phyloP scores from a whole-genome alignment of 1,140 invertebrate species.

The Bombus balteatus region DNA sequence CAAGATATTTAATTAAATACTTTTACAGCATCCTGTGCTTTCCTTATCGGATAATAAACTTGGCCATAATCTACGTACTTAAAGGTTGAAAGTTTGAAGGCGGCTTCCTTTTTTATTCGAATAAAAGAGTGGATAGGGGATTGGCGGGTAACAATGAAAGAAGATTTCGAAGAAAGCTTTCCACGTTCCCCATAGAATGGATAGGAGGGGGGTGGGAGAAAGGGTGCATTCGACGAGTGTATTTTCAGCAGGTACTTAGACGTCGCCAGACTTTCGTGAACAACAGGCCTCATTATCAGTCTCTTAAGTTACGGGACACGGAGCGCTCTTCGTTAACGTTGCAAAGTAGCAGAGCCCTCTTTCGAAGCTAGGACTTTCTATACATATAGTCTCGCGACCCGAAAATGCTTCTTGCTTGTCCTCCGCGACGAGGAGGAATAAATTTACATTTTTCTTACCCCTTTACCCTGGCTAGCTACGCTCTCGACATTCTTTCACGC shows the following conservation, averaged over 20 bases:
- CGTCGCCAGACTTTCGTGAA: background rate
- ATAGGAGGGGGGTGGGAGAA: background rate
- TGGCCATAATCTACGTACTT: background rate
- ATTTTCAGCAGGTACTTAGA: constrained; percentile 11
- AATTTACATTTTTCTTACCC: constrained; percentile 30
- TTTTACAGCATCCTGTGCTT: no score
- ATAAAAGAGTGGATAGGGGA: background rate
- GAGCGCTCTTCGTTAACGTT: constrained; percentile 22
- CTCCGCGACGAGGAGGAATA: background rate
- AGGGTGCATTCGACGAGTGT: background rate
- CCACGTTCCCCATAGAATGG: background rate
- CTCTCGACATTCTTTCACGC: background rate
- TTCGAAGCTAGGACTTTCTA: background rate
- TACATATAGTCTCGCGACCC: background rate
- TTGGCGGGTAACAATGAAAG: background rate
- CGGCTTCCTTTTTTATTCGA: constrained; percentile 1
- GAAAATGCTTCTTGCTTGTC: background rate
- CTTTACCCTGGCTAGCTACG: no score
- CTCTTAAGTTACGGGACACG: constrained; percentile 17
- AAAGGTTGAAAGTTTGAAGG: background rate
- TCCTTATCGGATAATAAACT: no score
- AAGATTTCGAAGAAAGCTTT: constrained; percentile 1
- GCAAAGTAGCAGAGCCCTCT: background rate
- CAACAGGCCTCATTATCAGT: constrained; percentile 37
- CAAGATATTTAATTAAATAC: no score